Evolutionary conservation across 1,140 invertebrate species (phyloP).

Genomic region (Diploscapter pachys): DNA sequence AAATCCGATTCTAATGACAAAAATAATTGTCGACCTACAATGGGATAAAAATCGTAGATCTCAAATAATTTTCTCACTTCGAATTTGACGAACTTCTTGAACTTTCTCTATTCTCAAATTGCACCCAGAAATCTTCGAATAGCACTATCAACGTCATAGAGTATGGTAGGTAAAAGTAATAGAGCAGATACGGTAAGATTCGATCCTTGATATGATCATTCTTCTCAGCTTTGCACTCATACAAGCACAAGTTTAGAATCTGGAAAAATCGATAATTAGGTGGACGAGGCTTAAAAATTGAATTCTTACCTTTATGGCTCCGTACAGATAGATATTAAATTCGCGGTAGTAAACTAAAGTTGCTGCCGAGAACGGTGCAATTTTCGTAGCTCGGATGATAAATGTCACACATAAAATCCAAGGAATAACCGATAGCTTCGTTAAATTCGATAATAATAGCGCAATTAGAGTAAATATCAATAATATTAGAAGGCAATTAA

Average conservation of each 20-base stretch:
- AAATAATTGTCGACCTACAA: constrained; percentile 27
- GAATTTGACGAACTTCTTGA: too few species aligned
- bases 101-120: constrained; percentile 13
- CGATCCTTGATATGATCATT: not conserved
- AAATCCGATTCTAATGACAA: constrained; percentile 66
- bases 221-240: constrained; percentile 13
- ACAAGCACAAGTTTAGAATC: constrained; percentile 40
- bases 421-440: not conserved
- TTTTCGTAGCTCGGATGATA: constrained; percentile 29
- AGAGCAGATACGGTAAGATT: constrained; percentile 15
- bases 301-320: constrained; percentile 34
- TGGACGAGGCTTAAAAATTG: not conserved
- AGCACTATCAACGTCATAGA: constrained; percentile 52
- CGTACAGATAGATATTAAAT: constrained; percentile 43
- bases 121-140: constrained; percentile 48
- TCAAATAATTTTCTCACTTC: constrained; percentile 1
- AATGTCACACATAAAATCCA: constrained; percentile 37
- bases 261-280: constrained; percentile 12
- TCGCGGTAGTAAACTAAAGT: constrained; percentile 37
- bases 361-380: constrained; percentile 19
- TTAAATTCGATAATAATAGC: not conserved
- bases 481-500: constrained; percentile 24
- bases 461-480: constrained; percentile 8
- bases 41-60: not conserved
- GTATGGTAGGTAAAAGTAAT: constrained; percentile 53